A percentile compares a stretch with the other conserved stretches of the same genome.
Conservation (phyloP, 2,797 vertebrate genomes). For the Myioborus miniatus region DNA sequence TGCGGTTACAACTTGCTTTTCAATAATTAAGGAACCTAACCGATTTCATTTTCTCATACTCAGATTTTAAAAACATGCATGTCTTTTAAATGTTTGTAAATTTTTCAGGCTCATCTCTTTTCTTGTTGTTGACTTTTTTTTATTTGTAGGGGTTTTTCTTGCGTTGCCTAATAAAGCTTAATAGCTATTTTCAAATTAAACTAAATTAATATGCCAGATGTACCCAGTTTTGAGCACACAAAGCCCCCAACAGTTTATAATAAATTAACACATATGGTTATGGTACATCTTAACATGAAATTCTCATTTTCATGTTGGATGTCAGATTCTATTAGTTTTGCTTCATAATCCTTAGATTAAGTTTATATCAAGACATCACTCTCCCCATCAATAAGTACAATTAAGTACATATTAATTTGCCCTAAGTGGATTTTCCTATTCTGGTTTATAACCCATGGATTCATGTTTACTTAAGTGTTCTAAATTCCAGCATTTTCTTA, state of each 20-base stretch:
- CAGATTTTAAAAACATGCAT: not conserved
- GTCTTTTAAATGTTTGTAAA: not conserved
- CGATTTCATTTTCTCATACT: not conserved
- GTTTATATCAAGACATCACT: slow-evolving; percentile 59
- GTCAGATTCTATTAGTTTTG: slow-evolving; percentile 59
- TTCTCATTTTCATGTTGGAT: slow-evolving; percentile 40
- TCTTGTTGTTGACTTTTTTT: not conserved
- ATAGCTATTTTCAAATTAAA: slow-evolving; percentile 47
- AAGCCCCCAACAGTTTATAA: slow-evolving; percentile 18
- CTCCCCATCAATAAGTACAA: slow-evolving; percentile 32
- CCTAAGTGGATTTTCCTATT: slow-evolving; percentile 10
- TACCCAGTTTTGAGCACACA: slow-evolving; percentile 21
- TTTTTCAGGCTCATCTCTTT: not conserved
- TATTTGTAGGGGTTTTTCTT: not conserved
- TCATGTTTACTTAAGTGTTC: not conserved
- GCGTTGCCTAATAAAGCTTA: slow-evolving; percentile 12
- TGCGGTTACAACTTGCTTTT: not conserved
- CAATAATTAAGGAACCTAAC: not conserved
- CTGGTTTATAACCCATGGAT: not conserved
- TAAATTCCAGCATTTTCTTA: slow-evolving; percentile 2
- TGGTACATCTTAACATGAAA: slow-evolving; percentile 53
- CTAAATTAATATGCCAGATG: slow-evolving; percentile 62
- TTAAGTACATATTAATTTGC: slow-evolving; percentile 48
- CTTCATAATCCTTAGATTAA: slow-evolving; percentile 60
- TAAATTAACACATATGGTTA: slow-evolving; percentile 57